Conservation (phyloP, 2,888 invertebrate genomes). For the Drosophila diplacantha region DNA sequence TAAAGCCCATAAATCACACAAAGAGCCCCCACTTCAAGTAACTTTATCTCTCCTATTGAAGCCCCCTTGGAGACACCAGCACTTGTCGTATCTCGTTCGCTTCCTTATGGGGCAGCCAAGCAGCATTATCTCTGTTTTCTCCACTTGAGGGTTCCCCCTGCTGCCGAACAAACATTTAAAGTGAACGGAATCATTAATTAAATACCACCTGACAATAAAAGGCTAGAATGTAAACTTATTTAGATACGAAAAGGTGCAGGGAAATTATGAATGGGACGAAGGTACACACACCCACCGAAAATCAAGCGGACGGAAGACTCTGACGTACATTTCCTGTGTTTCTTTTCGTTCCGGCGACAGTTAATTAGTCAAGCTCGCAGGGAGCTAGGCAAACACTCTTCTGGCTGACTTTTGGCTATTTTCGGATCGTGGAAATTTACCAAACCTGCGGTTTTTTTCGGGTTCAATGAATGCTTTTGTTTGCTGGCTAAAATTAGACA, state of each 20-base stretch:
- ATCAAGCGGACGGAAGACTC: background rate
- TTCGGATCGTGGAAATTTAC: slow-evolving; percentile 39
- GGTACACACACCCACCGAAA: slow-evolving; percentile 2
- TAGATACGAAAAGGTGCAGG: background rate
- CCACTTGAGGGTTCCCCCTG: slow-evolving; percentile 11
- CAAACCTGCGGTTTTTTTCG: slow-evolving; percentile 5
- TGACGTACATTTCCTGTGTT: slow-evolving; percentile 39
- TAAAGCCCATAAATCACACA: slow-evolving; percentile 3
- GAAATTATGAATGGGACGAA: slow-evolving; percentile 31
- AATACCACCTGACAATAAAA: slow-evolving; percentile 64
- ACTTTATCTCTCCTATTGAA: slow-evolving; percentile 3
- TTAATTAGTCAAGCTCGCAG: slow-evolving; percentile 37
- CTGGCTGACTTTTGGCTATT: slow-evolving; percentile 35
- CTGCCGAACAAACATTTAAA: slow-evolving; percentile 26
- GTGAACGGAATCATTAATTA: slow-evolving; percentile 60
- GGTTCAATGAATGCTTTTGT: slow-evolving; percentile 35
- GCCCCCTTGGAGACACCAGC: slow-evolving; percentile 1
- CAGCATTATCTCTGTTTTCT: slow-evolving; percentile 16
- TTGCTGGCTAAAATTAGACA: slow-evolving; percentile 55
- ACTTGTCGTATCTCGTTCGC: background rate
- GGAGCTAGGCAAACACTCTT: slow-evolving; percentile 27
- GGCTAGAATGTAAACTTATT: slow-evolving; percentile 15
- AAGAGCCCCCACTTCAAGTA: slow-evolving; percentile 9
- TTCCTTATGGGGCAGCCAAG: slow-evolving; percentile 22
- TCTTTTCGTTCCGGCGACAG: slow-evolving; percentile 20